A percentile compares a stretch with the other conserved stretches of the same genome.
Conservation (phyloP, 2,888 invertebrate genomes). For the Mesodorylaimus sp. region DNA sequence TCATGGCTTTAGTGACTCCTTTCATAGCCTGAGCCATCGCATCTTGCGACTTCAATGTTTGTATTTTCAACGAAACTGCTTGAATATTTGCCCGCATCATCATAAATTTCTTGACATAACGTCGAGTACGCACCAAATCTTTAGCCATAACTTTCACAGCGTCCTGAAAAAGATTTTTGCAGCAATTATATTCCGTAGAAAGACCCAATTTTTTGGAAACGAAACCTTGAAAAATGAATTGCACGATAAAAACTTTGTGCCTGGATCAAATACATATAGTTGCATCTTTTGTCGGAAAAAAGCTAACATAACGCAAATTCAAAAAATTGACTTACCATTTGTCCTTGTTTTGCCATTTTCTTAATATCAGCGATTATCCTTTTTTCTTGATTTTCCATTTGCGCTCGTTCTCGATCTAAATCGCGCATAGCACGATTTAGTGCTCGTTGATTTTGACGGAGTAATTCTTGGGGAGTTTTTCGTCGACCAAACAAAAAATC, state of each 20-base stretch:
- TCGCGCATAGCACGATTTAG: slow-evolving; percentile 95
- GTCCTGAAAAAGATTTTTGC: slow-evolving; percentile 50
- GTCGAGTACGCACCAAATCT: slow-evolving; percentile 82
- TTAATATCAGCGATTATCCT: slow-evolving; percentile 95
- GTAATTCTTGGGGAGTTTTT: slow-evolving; percentile 89
- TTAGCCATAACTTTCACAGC: slow-evolving; percentile 99
- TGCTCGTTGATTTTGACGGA: slow-evolving; percentile 91
- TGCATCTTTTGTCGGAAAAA: neutral
- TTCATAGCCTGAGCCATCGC: slow-evolving; percentile 99
- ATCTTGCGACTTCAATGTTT: slow-evolving; percentile 89
- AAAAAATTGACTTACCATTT: slow-evolving; percentile 55
- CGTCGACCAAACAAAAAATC: slow-evolving; percentile 69
- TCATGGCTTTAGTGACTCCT: slow-evolving; percentile 94
- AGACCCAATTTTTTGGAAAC: neutral
- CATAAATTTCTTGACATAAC: slow-evolving; percentile 92
- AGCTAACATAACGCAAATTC: neutral
- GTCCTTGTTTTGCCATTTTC: slow-evolving; percentile 93
- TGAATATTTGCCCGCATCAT: slow-evolving; percentile 98
- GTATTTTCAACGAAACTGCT: slow-evolving; percentile 87
- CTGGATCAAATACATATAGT: neutral
- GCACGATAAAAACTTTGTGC: neutral
- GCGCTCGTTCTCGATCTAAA: slow-evolving; percentile 65
- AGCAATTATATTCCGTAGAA: slow-evolving; percentile 2
- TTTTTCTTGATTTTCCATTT: slow-evolving; percentile 97
- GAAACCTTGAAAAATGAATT: neutral